Percentiles rank a stretch among this genome's conserved stretches.
These are phyloP conservation scores for Alviniconcha strummeri DNA, from an alignment of 2,888 invertebrate species.

Conservation along the genomic window DNA sequence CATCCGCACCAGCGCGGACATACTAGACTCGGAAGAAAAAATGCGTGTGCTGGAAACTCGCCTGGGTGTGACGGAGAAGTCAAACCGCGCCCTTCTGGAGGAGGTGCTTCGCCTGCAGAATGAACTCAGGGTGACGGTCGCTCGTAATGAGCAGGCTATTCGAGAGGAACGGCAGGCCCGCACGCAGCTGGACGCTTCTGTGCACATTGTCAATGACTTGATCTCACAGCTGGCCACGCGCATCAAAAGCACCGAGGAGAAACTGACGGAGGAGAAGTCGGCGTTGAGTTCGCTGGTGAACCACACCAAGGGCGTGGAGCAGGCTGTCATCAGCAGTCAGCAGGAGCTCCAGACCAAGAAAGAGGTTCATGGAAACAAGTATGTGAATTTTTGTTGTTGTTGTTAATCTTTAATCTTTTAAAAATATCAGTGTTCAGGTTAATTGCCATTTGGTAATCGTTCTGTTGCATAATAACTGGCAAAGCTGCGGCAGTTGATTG, in stretches of 20 bases:
- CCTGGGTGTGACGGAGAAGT: conserved; percentile 70
- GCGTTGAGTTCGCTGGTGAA: conserved; percentile 63
- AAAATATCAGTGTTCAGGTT: too few species aligned
- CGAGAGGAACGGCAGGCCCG: conserved; percentile 68
- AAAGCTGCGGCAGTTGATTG: too few species aligned
- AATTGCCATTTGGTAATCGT: too few species aligned
- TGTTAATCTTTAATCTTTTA: too few species aligned
- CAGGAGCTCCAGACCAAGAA: conserved; percentile 64
- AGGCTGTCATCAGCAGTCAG: conserved; percentile 66
- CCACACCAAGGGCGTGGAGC: conserved; percentile 70
- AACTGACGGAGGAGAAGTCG: conserved; percentile 65
- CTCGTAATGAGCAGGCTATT: conserved; percentile 63
- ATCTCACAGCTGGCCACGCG: conserved; percentile 65
- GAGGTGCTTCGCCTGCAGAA: conserved; percentile 71
- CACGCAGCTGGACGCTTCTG: conserved; percentile 66
- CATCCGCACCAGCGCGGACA: conserved; percentile 41
- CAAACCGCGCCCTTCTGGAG: conserved; percentile 72
- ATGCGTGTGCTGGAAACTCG: conserved; percentile 68
- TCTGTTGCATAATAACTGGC: too few species aligned
- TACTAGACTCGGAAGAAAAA: conserved; percentile 58
- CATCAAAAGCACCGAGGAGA: conserved; percentile 69
- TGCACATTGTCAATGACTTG: conserved; percentile 67
- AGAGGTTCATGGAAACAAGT: conserved; percentile 64
- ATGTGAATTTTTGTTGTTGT: conserved; percentile 26
- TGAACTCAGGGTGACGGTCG: conserved; percentile 63